Evolutionary conservation across 2,113 vertebrate species (phyloP).

Genomic region (Aythya baeri): DNA sequence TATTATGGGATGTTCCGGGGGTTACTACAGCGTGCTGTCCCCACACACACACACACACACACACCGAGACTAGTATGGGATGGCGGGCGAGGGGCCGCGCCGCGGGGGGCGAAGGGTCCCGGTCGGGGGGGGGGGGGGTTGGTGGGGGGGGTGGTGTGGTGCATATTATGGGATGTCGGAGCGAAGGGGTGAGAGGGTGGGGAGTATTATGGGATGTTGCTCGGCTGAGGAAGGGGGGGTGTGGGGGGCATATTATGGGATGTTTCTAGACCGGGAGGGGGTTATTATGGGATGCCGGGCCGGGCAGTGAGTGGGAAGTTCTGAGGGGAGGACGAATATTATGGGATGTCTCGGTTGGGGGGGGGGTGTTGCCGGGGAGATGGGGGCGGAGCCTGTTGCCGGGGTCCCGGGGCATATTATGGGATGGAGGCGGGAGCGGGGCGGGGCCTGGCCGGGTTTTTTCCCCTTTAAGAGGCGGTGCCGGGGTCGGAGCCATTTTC

Average conservation of each 20-base stretch:
- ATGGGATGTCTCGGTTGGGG: constrained; percentile 73
- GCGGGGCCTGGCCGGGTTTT: constrained; percentile 71
- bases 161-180: too few species aligned
- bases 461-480: constrained; percentile 79
- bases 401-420: constrained; percentile 68
- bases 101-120: too few species aligned
- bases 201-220: neutral
- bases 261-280: constrained; percentile 51
- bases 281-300: constrained; percentile 77
- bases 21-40: too few species aligned
- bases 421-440: constrained; percentile 76
- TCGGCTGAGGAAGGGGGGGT: neutral
- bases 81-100: too few species aligned
- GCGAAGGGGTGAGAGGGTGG: too few species aligned
- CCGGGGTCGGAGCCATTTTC: constrained; percentile 80
- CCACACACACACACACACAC: too few species aligned
- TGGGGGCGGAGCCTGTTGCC: constrained; percentile 15
- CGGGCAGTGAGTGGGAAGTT: constrained; percentile 57
- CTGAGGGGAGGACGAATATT: constrained; percentile 69
- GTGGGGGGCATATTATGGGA: constrained; percentile 71
- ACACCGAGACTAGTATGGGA: too few species aligned
- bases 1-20: constrained; percentile 66
- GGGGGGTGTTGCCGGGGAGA: constrained; percentile 67
- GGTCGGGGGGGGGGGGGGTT: too few species aligned
- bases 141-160: too few species aligned